Conservation (phyloP, 2,113 vertebrate species). For the Burhinus oedicnemus region DNA sequence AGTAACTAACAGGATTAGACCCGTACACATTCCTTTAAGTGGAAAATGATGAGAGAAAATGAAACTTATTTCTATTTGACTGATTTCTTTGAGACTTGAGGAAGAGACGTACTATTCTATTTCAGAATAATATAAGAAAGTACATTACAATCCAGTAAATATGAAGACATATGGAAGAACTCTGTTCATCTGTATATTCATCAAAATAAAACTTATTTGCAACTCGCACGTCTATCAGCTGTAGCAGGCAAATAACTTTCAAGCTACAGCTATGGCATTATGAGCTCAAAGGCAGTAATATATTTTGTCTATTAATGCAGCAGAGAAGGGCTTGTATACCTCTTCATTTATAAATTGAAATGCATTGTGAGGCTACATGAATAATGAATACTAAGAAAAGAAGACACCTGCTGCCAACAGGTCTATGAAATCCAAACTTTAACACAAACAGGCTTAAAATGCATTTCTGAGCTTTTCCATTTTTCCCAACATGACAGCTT, state of each 20-base stretch:
- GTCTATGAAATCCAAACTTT: constrained; percentile 14
- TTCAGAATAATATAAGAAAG: background rate
- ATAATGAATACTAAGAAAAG: constrained; percentile 43
- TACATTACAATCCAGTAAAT: background rate
- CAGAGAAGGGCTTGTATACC: background rate
- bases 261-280: background rate
- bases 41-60: background rate
- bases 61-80: background rate
- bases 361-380: constrained; percentile 9
- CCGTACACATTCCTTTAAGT: background rate
- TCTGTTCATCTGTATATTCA: background rate
- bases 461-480: constrained; percentile 17
- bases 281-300: background rate
- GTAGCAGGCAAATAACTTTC: background rate
- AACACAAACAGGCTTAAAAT: constrained; percentile 20
- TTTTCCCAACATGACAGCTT: constrained; percentile 28
- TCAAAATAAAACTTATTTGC: constrained; percentile 45
- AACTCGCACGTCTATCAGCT: background rate
- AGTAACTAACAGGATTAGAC: background rate
- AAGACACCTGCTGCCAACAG: constrained; percentile 31
- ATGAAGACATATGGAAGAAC: background rate
- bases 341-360: constrained; percentile 21
- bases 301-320: constrained; percentile 26
- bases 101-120: background rate
- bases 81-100: background rate